A percentile compares a stretch with the other conserved stretches of the same genome.
Conservation (phyloP, 2,113 vertebrate species). For the Chionomys nivalis region DNA sequence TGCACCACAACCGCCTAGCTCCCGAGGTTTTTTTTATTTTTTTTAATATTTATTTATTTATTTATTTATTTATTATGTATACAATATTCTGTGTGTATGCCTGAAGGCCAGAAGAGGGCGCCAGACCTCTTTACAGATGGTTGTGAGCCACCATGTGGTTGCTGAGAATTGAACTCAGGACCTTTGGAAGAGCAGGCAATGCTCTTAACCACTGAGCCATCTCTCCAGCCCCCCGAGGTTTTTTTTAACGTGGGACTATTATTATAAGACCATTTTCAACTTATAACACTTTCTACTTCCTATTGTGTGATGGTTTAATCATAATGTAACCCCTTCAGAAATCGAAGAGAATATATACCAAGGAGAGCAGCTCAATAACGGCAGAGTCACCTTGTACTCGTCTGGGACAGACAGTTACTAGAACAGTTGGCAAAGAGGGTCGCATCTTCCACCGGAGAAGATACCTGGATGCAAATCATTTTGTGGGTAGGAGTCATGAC, state of each 20-base stretch:
- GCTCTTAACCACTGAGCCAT: too few relatives aligned
- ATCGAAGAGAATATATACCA: background rate
- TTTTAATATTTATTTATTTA: too few relatives aligned
- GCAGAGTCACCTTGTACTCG: background rate
- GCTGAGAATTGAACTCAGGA: too few relatives aligned
- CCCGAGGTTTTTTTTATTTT: background rate
- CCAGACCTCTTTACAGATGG: too few relatives aligned
- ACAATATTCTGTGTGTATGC: too few relatives aligned
- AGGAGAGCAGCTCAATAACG: background rate
- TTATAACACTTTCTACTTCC: background rate
- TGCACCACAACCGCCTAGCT: too few relatives aligned
- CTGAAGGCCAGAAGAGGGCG: too few relatives aligned
- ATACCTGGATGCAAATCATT: background rate
- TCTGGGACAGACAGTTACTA: background rate
- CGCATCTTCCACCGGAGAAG: background rate
- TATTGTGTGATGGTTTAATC: background rate
- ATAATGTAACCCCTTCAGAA: background rate
- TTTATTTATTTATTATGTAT: too few relatives aligned
- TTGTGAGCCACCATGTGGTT: too few relatives aligned
- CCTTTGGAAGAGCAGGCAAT: too few relatives aligned
- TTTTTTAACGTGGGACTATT: background rate
- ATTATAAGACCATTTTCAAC: background rate
- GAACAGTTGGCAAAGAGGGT: background rate
- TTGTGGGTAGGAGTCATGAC: background rate
- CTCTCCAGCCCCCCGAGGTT: too few relatives aligned